These are phyloP conservation scores for Zaprionus nigranus DNA, from an alignment of 1,140 invertebrate species.

Conservation along the genomic window DNA sequence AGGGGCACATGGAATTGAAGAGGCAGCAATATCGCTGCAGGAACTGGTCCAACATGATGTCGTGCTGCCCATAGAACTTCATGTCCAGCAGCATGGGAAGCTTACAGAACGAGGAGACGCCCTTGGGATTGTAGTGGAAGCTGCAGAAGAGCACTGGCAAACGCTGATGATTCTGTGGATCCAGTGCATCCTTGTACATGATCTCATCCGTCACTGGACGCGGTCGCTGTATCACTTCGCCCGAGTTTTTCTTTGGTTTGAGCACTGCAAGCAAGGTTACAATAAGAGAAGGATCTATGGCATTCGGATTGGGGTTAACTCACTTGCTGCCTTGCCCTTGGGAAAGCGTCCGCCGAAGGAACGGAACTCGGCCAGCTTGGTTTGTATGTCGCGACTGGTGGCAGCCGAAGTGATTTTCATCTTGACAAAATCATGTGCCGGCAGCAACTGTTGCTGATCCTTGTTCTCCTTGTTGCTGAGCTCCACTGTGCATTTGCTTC, in stretches of 20 bases:
- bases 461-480: conserved; percentile 57
- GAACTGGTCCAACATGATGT: conserved; percentile 97
- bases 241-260: conserved; percentile 50
- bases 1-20: conserved; percentile 93
- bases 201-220: conserved; percentile 73
- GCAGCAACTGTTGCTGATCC: conserved; percentile 50
- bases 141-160: conserved; percentile 96
- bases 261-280: conserved; percentile 51
- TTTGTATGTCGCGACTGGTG: conserved; percentile 89
- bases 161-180: conserved; percentile 94
- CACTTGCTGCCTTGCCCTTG: conserved; percentile 66
- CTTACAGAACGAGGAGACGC: conserved; percentile 75
- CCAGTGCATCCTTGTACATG: conserved; percentile 90
- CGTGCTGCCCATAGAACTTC: conserved; percentile 97
- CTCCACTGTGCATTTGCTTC: conserved; percentile 22
- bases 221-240: conserved; percentile 51
- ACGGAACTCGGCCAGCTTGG: conserved; percentile 92
- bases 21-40: conserved; percentile 96
- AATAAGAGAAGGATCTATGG: neutral
- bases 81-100: conserved; percentile 86
- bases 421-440: conserved; percentile 90
- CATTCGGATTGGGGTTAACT: conserved; percentile 11
- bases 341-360: conserved; percentile 91
- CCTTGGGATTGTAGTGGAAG: conserved; percentile 87
- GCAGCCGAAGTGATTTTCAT: conserved; percentile 88